Conservation (phyloP, 2,113 vertebrate genomes). For the Neolamprologus falcicula region DNA sequence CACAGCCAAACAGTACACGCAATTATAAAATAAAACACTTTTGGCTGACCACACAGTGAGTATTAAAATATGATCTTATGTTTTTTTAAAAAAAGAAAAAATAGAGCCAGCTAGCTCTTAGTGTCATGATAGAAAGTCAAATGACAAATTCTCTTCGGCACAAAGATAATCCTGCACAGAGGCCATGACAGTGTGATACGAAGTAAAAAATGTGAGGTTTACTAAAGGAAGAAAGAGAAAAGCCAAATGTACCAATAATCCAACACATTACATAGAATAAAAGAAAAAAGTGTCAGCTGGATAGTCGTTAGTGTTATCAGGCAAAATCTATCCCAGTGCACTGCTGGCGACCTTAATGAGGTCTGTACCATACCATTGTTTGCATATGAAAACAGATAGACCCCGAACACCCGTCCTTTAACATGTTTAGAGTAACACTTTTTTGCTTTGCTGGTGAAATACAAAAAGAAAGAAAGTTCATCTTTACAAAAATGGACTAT, state of each 20-base stretch:
- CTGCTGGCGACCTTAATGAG: constrained; percentile 14
- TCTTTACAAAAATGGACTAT: constrained; percentile 44
- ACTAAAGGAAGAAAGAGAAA: background rate
- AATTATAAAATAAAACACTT: background rate
- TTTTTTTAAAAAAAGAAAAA: rapidly evolving
- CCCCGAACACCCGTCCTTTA: background rate
- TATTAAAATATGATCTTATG: background rate
- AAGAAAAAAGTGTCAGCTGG: constrained; percentile 21
- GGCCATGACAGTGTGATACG: background rate
- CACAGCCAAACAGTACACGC: constrained; percentile 26
- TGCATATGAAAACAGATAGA: constrained; percentile 1
- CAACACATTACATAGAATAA: constrained; percentile 14
- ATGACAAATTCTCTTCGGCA: background rate
- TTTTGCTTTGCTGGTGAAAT: constrained; percentile 26
- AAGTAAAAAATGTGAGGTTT: background rate
- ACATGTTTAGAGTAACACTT: constrained; percentile 32
- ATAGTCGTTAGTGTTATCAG: constrained; percentile 50
- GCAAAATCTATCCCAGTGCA: constrained; percentile 35
- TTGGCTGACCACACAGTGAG: constrained; percentile 21
- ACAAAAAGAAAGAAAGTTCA: constrained; percentile 27
- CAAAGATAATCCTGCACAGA: background rate
- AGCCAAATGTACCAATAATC: constrained; percentile 19
- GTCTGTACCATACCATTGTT: constrained; percentile 35
- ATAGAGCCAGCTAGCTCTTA: background rate
- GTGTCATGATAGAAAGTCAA: background rate